phyloP scores from a whole-genome alignment of 2,888 invertebrate species.

The Eustalomyia histrio region DNA sequence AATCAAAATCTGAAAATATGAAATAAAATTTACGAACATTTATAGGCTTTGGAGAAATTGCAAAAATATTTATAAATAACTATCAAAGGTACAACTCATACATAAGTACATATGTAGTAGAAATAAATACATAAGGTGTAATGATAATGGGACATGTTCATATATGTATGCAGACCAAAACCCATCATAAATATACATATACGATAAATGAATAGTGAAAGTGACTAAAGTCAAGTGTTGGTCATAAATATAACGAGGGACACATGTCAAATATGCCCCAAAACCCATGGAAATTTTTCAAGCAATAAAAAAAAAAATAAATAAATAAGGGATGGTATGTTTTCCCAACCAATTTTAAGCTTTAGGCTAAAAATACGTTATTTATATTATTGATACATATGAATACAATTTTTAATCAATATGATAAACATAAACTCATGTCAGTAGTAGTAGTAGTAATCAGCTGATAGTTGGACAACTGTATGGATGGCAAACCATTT shows the following conservation, averaged over 20 bases:
- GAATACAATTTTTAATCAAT: slow-evolving; percentile 2
- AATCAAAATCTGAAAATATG: slow-evolving; percentile 68
- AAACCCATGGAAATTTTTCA: slow-evolving; percentile 10
- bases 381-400: slow-evolving; percentile 53
- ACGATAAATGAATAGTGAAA: slow-evolving; percentile 55
- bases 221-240: slow-evolving; percentile 69
- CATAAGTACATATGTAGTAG: not conserved
- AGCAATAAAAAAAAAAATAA: too few species aligned
- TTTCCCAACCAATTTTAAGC: not conserved
- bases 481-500: slow-evolving; percentile 43
- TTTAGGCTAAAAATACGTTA: slow-evolving; percentile 25
- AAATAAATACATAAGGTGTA: not conserved
- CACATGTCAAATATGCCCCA: slow-evolving; percentile 63
- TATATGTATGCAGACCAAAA: slow-evolving; percentile 1
- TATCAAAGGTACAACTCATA: slow-evolving; percentile 15
- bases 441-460: slow-evolving; percentile 17
- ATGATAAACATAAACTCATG: slow-evolving; percentile 49
- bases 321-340: slow-evolving; percentile 40
- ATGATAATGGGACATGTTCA: slow-evolving; percentile 14
- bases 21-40: slow-evolving; percentile 51
- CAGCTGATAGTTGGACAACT: slow-evolving; percentile 36
- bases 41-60: slow-evolving; percentile 56
- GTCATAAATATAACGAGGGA: slow-evolving; percentile 70
- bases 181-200: slow-evolving; percentile 51
- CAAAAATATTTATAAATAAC: slow-evolving; percentile 27